Evolutionary conservation across 2,888 invertebrate genomes (phyloP).

Genomic region (Volucella inflata): DNA sequence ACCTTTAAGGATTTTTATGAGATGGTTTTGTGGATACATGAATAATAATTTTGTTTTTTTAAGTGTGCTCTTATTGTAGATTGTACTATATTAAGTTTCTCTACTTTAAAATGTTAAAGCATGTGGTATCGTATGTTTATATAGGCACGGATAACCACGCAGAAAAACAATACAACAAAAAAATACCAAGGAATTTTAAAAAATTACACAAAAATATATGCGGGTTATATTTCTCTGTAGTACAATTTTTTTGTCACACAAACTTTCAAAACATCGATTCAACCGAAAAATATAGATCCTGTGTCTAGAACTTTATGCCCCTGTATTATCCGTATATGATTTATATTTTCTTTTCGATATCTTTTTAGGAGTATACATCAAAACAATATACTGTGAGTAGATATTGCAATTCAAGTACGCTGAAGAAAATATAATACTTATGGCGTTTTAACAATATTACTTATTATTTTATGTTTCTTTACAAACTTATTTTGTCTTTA

Average conservation of each 20-base stretch:
- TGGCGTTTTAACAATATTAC: conserved; percentile 66
- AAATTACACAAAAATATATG: no score
- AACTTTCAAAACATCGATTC: conserved; percentile 53
- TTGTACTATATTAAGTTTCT: no score
- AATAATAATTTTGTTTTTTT: no score
- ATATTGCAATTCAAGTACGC: conserved; percentile 63
- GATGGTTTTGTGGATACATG: no score
- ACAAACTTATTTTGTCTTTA: conserved; percentile 41
- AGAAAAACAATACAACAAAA: no score
- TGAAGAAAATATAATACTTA: conserved; percentile 54
- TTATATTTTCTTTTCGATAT: conserved; percentile 79
- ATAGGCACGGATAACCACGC: no score
- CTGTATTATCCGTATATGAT: conserved; percentile 64
- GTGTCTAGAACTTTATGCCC: conserved; percentile 52
- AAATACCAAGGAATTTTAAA: no score
- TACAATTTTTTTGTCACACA: conserved; percentile 78
- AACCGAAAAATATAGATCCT: conserved; percentile 57
- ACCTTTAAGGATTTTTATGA: background rate
- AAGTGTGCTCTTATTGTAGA: no score
- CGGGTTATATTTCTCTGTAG: conserved; percentile 74
- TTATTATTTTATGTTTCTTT: conserved; percentile 61
- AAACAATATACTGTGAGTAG: conserved; percentile 84
- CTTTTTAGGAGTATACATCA: conserved; percentile 83
- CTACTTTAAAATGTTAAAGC: no score
- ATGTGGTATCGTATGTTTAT: no score